These are phyloP conservation scores for Odontophorus gujanensis DNA, from an alignment of 2,113 vertebrate species.

Conservation along the genomic window DNA sequence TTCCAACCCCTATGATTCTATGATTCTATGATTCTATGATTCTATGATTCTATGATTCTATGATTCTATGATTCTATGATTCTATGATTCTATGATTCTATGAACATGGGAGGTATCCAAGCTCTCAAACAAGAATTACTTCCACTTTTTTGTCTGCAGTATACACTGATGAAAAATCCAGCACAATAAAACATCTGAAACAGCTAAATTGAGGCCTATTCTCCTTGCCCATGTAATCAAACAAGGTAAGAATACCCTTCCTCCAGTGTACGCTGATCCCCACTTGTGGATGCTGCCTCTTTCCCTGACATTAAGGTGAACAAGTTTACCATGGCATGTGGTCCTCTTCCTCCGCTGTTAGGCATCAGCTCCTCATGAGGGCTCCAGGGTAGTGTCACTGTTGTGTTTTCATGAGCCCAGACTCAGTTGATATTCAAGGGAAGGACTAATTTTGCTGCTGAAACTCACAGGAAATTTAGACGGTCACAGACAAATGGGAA, in stretches of 20 bases:
- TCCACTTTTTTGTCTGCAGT: not conserved
- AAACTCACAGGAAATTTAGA: not conserved
- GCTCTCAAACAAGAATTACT: not conserved
- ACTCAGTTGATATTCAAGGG: not conserved
- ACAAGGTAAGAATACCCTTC: not conserved
- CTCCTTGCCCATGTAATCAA: not conserved
- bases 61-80: no score
- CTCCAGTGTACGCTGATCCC: not conserved
- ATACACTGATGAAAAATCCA: not conserved
- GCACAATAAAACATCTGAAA: not conserved
- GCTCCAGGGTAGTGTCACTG: not conserved
- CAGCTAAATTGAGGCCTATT: not conserved
- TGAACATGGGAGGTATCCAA: not conserved
- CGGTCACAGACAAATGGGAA: not conserved
- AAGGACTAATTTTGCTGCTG: not conserved
- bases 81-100: no score
- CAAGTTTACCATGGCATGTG: not conserved
- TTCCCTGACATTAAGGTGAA: not conserved
- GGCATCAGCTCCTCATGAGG: not conserved
- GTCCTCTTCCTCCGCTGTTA: not conserved
- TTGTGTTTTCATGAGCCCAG: not conserved
- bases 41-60: not conserved
- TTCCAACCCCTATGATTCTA: no score
- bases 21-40: not conserved
- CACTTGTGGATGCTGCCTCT: not conserved